A percentile compares a stretch with the other conserved stretches of the same genome.
Evolutionary conservation across 2,888 invertebrate species (phyloP).

Genomic region (Oasisia sp.): DNA sequence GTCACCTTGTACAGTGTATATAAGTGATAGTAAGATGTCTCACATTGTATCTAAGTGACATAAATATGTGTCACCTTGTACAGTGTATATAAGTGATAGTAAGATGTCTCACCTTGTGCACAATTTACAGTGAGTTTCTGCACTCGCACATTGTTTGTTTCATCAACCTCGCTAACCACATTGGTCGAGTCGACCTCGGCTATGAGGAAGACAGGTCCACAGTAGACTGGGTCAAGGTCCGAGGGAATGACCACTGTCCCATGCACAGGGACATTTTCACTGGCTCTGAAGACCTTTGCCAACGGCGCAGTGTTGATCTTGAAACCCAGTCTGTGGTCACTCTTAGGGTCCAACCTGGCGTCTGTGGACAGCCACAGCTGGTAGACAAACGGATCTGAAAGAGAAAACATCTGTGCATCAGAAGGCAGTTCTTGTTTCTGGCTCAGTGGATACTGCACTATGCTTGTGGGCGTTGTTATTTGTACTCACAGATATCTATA

Average conservation of each 20-base stretch:
- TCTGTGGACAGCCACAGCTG: slow-evolving; percentile 6
- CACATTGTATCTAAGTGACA: not conserved
- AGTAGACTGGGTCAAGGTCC: not conserved
- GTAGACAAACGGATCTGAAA: not conserved
- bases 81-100: not conserved
- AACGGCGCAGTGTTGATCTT: not conserved
- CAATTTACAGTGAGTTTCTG: not conserved
- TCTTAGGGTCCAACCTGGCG: not conserved
- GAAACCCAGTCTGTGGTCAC: not conserved
- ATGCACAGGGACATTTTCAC: not conserved
- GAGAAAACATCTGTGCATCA: not conserved
- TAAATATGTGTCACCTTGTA: not conserved
- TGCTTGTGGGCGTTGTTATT: not conserved
- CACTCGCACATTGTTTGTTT: not conserved
- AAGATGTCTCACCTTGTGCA: not conserved
- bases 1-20: too few species aligned
- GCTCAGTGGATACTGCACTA: not conserved
- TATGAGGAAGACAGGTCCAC: not conserved
- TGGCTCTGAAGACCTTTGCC: not conserved
- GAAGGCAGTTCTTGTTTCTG: not conserved
- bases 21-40: not conserved
- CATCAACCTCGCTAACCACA: not conserved
- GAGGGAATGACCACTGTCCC: not conserved
- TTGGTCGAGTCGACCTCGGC: not conserved
- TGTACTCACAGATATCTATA: not conserved